Evolutionary conservation across 1,140 invertebrate species (phyloP), one percentile per base, ranked within the genome.

Genomic region (Eulimnadia texana): DNA sequence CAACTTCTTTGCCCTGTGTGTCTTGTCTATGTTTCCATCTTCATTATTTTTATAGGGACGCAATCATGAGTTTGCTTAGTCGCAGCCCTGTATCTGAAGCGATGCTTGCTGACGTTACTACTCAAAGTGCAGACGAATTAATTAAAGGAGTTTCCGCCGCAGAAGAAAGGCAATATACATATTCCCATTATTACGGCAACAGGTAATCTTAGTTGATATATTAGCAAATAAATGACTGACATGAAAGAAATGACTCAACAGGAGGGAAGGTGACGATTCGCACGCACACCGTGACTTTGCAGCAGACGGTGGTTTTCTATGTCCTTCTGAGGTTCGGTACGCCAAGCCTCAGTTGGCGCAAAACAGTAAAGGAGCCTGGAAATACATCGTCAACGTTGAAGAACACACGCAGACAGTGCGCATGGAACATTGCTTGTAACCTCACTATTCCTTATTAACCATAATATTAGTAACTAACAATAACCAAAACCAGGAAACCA

Each of bases 341-440:
- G 88, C 85, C 0, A 75, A 84, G 42, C 87, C 88, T 0, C 88
- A 90, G 71, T 78, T 88, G 64, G 88, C 87, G 0, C 78, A 84
- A 64, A 88, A 84, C 24, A 67, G 68, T 3, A 84, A 82, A 19
- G 87, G 87, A 0, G 77, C 84, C 63, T 90, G 88, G 88, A 90
- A 90, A 67, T 90, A 84, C 66, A 86, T 91, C 63, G 87, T 92
- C 50, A 92, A 92, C 65, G 86, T 87, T 1, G 86, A 82, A 0
- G 84, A 89, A 60, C 87, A 90, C 67, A 88, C 86, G 1, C 88
- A 92, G 71, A 91, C 88, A 0, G 69, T 92, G 20, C 71, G 88
- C 16, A 72, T 92, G 64, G 88, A 92, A 70, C 89, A 88, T 69
- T 92, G 88, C 74, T 78, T 82, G 86, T 89, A 68, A 71, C 71